A percentile compares a stretch with the other conserved stretches of the same genome.
phyloP scores from a whole-genome alignment of 2,113 vertebrate species.

The Tricholaema leucomelas region DNA sequence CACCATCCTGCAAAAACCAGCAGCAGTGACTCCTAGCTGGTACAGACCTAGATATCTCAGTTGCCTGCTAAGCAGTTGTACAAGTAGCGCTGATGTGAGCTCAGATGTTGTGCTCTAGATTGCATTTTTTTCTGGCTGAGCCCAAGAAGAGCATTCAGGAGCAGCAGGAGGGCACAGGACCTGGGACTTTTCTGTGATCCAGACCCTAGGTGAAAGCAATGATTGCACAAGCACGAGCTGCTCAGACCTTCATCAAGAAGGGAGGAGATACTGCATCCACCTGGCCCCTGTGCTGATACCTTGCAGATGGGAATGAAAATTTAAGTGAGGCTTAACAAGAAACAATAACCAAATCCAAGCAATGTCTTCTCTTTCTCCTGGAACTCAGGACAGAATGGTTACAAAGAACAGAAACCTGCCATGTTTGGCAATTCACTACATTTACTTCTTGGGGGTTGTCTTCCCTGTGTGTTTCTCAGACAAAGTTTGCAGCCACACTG shows the following conservation, averaged over 20 bases:
- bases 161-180: not conserved
- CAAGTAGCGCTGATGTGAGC: not conserved
- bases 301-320: not conserved
- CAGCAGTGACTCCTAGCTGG: not conserved
- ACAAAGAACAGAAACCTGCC: not conserved
- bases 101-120: accelerated
- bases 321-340: not conserved
- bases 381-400: not conserved
- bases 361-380: not conserved
- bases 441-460: not conserved
- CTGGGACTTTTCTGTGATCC: not conserved
- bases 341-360: not conserved
- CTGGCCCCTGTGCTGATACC: not conserved
- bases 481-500: not conserved
- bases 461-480: not conserved
- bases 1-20: not conserved
- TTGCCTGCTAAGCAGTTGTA: not conserved
- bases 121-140: not conserved
- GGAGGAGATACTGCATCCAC: accelerated
- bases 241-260: not conserved
- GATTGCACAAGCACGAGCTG: not conserved
- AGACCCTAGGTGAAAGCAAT: not conserved
- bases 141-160: not conserved
- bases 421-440: not conserved
- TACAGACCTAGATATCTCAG: not conserved